These are phyloP conservation scores for Chrysomallon squamiferum DNA, from an alignment of 1,140 invertebrate species.

Conservation along the genomic window DNA sequence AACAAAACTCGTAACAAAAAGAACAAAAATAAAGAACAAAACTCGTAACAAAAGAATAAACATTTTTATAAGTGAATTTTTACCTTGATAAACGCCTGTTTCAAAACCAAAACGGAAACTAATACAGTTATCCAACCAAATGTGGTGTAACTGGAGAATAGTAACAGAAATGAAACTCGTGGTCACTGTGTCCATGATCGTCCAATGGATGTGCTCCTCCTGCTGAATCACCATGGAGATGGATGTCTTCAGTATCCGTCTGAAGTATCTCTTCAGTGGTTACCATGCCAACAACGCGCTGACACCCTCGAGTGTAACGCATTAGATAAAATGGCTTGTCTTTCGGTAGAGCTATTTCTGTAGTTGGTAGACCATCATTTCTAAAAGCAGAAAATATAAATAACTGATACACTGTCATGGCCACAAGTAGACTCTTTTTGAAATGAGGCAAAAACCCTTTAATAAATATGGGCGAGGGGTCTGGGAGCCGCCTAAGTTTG, in stretches of 20 bases:
- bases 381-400: conserved; percentile 13
- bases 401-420: no score
- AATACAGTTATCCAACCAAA: no score
- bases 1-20: no score
- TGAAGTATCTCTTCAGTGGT: conserved; percentile 20
- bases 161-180: conserved; percentile 10
- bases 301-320: conserved; percentile 20
- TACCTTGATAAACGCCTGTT: no score
- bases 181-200: not conserved
- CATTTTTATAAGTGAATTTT: no score
- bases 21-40: no score
- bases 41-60: no score
- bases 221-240: not conserved
- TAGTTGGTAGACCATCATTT: conserved; percentile 18
- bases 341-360: conserved; percentile 15
- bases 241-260: conserved; percentile 24
- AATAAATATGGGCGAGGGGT: no score
- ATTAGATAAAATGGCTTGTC: conserved; percentile 28
- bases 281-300: conserved; percentile 25
- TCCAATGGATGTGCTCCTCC: not conserved
- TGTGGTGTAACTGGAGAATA: not conserved
- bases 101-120: no score
- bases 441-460: no score
- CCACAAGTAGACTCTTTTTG: no score
- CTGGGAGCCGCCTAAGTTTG: no score